Base-by-base conservation (phyloP, 2,113 vertebrate species). In the Carassius carassius region DNA sequence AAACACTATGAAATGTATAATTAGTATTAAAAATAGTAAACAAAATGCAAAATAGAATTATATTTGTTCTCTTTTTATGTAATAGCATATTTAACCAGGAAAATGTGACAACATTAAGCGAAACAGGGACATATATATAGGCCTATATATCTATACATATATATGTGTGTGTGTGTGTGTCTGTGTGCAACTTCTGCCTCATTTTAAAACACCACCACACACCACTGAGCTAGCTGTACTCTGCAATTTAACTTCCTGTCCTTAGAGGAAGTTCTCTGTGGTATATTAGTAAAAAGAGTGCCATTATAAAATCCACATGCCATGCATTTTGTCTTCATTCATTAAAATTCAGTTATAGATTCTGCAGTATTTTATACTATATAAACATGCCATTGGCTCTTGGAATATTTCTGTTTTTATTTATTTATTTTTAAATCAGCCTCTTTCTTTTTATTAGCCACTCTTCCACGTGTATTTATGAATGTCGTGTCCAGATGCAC, bases 401-500 rank as follows among this genome's bases (percentile, higher is more conserved):
- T 7, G 74, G 14, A 11, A 21, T 11, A 35, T 77, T 54, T 54
- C 23, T 11, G 16, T 19, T 54, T 76, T 12, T 77, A 21, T 35
- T 29, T 7, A 9, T 41, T 65, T 67, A 11, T 76, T 67, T 19
- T 35, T 37, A 60, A 8, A 32, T 63, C 65, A 73, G 21, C 29
- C 29, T 29, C 29, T 29, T 32, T 54, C 29, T 73, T 58, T 58
- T 74, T 78, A 75, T 85, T 72, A 77, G 86, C 63, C 77, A 41
- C 70, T 78, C 82, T 81, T 72, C 49, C 35, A 56, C 47, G 65
- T 75, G 51, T 21, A 56, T 85, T 85, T 63, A 54, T 44, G 49
- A 86, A 84, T 49, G 73, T 37, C n/a, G 7, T 85, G 75, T 84
- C 62, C 70, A 84, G 32, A 82, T 77, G 77, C 78, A 63, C 72